Evolutionary conservation across 2,797 vertebrate genomes (phyloP).

Genomic region (Enteromius trimaculatus): DNA sequence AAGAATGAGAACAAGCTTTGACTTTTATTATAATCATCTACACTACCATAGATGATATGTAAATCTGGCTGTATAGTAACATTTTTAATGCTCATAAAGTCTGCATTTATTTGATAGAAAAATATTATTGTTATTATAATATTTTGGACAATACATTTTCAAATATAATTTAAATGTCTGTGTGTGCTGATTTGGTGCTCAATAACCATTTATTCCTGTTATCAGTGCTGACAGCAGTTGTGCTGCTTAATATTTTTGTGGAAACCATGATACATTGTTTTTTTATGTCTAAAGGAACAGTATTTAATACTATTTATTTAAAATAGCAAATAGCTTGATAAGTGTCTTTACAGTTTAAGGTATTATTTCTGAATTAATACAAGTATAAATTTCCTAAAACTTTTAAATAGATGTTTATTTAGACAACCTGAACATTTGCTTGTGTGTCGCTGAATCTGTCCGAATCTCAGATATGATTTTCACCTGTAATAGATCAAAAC

Average conservation of each 20-base stretch:
- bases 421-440: conserved; percentile 51
- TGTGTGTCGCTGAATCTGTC: conserved; percentile 24
- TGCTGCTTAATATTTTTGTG: background rate
- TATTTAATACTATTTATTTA: background rate
- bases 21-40: background rate
- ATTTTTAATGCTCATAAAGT: background rate
- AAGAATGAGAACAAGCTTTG: background rate
- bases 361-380: background rate
- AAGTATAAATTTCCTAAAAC: background rate
- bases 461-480: conserved; percentile 46
- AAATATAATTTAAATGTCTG: background rate
- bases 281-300: background rate
- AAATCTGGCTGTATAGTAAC: too few relatives aligned
- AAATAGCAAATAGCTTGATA: background rate
- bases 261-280: background rate
- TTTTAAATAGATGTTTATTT: background rate
- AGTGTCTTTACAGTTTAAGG: background rate
- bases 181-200: background rate
- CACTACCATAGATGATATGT: background rate
- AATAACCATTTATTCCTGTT: background rate
- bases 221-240: background rate
- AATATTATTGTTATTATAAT: background rate
- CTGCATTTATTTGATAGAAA: background rate
- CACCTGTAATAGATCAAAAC: conserved; percentile 42
- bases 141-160: background rate